phyloP scores from a whole-genome alignment of 2,797 vertebrate genomes.

The Periparus ater region DNA sequence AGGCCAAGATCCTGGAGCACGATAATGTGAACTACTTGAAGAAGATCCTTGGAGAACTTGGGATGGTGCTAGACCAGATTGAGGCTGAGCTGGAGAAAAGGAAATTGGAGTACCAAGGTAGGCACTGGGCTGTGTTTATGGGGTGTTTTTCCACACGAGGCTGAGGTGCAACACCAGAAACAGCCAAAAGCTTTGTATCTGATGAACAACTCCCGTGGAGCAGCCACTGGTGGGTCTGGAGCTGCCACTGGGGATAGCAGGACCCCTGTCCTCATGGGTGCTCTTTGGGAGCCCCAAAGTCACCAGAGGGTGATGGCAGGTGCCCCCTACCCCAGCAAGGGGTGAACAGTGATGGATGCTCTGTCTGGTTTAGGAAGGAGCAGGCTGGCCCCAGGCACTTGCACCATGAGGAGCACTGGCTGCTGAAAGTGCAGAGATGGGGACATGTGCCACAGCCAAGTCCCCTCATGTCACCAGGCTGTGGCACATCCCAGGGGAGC shows the following conservation, averaged over 20 bases:
- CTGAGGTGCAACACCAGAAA: not conserved
- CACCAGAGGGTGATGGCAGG: not conserved
- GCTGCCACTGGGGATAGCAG: not conserved
- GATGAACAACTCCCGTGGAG: not conserved
- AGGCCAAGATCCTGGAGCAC: constrained; percentile 98
- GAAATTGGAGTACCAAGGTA: constrained; percentile 96
- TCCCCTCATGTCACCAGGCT: rapidly evolving
- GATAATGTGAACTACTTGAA: constrained; percentile 97
- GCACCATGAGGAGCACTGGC: not conserved
- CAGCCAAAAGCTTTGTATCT: not conserved
- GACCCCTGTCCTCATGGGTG: not conserved
- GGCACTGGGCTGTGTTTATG: not conserved
- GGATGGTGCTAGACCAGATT: constrained; percentile 97
- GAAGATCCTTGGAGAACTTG: constrained; percentile 95
- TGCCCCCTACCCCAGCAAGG: not conserved
- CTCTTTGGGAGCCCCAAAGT: not conserved
- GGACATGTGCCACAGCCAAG: not conserved
- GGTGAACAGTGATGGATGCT: not conserved
- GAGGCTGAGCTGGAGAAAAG: constrained; percentile 97
- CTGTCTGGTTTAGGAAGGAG: not conserved
- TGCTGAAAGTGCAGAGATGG: not conserved
- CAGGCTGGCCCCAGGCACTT: not conserved
- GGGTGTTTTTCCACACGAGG: rapidly evolving
- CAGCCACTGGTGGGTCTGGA: rapidly evolving
- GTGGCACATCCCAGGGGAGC: not conserved